A percentile compares a stretch with the other conserved stretches of the same genome.
Conservation (phyloP, 2,113 vertebrate genomes). For the Rostratula benghalensis region DNA sequence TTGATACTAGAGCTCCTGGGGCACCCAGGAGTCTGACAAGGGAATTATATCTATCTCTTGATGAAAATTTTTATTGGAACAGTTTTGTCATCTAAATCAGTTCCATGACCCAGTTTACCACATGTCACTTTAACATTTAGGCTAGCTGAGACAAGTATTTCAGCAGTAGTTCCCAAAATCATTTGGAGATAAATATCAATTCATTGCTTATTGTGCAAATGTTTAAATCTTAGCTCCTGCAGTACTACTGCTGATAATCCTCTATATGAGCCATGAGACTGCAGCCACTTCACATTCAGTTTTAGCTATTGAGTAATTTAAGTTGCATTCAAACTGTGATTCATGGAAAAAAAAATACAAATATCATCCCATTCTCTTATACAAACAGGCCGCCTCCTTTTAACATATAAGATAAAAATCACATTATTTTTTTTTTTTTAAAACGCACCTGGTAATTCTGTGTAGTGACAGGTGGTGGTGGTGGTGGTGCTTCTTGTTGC, state of each 20-base stretch:
- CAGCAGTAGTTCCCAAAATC: neutral
- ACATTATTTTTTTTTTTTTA: neutral
- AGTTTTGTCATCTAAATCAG: neutral
- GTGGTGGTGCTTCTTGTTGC: constrained; percentile 92
- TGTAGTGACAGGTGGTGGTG: constrained; percentile 92
- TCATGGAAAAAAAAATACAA: neutral
- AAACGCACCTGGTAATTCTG: constrained; percentile 90
- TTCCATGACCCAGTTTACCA: neutral
- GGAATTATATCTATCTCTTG: neutral
- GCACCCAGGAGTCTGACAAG: neutral
- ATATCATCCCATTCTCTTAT: neutral
- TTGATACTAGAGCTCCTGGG: neutral
- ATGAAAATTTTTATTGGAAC: neutral
- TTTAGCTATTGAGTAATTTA: neutral
- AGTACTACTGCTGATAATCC: neutral
- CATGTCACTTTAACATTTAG: neutral
- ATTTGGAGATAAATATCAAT: neutral
- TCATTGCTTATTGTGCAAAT: neutral
- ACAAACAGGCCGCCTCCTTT: neutral
- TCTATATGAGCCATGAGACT: neutral
- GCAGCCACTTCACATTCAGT: neutral
- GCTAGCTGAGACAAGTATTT: neutral
- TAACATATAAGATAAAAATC: neutral
- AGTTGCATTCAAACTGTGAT: neutral
- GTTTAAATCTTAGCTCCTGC: neutral